Conservation (phyloP, 2,888 invertebrate species). For the Amphiduros pacificus region DNA sequence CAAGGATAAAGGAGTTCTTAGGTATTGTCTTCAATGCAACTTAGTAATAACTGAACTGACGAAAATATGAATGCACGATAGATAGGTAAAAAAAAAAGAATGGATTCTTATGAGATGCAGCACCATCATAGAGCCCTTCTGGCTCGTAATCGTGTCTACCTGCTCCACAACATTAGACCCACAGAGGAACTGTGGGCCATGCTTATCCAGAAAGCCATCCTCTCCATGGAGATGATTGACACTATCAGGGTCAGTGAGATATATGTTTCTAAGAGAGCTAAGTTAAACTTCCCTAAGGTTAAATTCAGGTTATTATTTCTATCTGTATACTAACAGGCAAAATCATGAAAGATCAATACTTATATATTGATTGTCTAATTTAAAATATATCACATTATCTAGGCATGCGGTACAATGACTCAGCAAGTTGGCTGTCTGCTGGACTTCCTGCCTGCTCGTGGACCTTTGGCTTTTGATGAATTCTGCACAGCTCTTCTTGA, state of each 20-base stretch:
- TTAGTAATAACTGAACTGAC: no score
- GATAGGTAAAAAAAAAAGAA: no score
- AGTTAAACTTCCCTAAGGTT: neutral
- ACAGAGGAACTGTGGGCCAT: conserved; percentile 21
- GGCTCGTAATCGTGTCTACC: conserved; percentile 13
- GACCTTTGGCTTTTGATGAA: conserved; percentile 22
- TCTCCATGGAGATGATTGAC: conserved; percentile 22
- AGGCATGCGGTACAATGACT: neutral
- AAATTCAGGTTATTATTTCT: neutral
- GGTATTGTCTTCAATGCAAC: no score
- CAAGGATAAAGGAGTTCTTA: no score
- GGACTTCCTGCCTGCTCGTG: conserved; percentile 24
- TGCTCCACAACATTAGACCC: conserved; percentile 26
- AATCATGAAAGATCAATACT: no score
- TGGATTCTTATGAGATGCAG: conserved; percentile 24
- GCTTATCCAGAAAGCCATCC: conserved; percentile 17
- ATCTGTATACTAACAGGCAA: no score
- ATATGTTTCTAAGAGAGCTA: no score
- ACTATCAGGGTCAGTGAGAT: conserved; percentile 20
- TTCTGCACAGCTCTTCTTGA: conserved; percentile 26
- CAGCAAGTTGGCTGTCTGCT: conserved; percentile 16
- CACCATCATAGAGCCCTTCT: conserved; percentile 20
- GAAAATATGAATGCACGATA: no score
- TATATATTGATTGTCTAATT: no score
- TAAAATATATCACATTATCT: no score